Base-by-base conservation (phyloP, 2,113 vertebrate genomes). In the Macaca nemestrina region DNA sequence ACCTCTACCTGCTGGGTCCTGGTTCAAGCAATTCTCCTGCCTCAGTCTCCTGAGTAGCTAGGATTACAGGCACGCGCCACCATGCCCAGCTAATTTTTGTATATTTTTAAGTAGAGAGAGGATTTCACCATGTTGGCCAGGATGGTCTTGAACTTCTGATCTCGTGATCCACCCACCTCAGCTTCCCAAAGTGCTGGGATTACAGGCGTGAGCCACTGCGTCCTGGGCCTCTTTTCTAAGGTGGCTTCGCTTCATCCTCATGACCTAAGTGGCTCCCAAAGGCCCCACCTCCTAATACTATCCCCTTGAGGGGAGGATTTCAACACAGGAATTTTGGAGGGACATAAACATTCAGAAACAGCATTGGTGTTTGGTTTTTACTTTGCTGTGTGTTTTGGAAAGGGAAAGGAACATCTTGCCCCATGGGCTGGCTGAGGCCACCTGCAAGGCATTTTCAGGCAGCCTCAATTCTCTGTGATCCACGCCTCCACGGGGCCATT, bases 381-480 rank as follows among this genome's bases (percentile, higher is more conserved):
- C 23, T 57, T 90, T 22, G 32, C 86, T 75, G 43, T 32, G 1
- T 30, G 9, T 25, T 45, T 68, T 5, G n/a, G 85, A 93, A 93
- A 76, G 40, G 81, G 17, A 93, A 72, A 40, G 45, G 90, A 67
- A 30, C 6, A 78, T 43, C 38, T 89, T 72, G 2, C 25, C 92
- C 48, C 12, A 0, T 1, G 7, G 6, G 93, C 11, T 83, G 73
- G 61, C 64, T 18, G 16, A 92, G 70, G 92, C 97, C 81, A 11
- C 90, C 38, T 61, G 90, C 89, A 87, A 38, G 22, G 68, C 23
- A 11, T 78, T 93, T 43, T 11, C 32, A 95, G 50, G 27, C 79
- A 17, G 13, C 90, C 85, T 87, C 30, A n/a, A 20, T 8, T 52
- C 38, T 57, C 16, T 75, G 2, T 0, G 10, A 18, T 6, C 59